phyloP scores from a whole-genome alignment of 1,140 invertebrate genomes.

The Portunus trituberculatus region DNA sequence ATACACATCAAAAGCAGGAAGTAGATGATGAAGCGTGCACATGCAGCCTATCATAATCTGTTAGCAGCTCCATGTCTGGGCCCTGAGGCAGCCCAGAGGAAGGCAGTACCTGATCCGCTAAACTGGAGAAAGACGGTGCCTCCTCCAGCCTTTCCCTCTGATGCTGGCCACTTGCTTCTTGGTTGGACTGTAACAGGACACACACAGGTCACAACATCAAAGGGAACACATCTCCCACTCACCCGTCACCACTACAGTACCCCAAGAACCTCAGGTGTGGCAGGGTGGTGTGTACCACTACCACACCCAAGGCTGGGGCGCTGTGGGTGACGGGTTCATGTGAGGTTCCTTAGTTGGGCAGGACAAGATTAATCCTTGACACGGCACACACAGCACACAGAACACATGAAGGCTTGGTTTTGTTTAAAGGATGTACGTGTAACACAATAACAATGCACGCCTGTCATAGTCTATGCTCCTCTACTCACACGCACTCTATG shows the following conservation, averaged over 20 bases:
- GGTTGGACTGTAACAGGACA: conserved; percentile 69
- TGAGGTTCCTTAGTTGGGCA: neutral
- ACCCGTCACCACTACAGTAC: neutral
- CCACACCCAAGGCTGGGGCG: no score
- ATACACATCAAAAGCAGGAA: neutral
- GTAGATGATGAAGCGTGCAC: neutral
- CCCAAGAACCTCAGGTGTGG: neutral
- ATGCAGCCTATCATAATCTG: neutral
- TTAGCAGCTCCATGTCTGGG: neutral
- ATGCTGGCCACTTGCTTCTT: conserved; percentile 57
- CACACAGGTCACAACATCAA: conserved; percentile 73
- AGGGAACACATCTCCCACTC: conserved; percentile 48
- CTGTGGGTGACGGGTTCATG: neutral
- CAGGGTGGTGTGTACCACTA: no score
- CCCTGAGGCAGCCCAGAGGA: conserved; percentile 43
- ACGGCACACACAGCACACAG: neutral
- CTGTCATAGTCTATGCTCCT: neutral
- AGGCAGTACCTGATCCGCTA: conserved; percentile 73
- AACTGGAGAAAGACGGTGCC: conserved; percentile 67
- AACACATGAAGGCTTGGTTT: neutral
- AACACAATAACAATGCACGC: neutral
- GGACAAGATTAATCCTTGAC: conserved; percentile 2
- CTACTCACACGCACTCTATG: neutral
- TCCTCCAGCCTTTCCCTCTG: conserved; percentile 65
- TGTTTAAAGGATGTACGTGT: neutral